These are phyloP conservation scores for Rhodinocichla rosea DNA, from an alignment of 2,113 vertebrate species.

Conservation along the genomic window DNA sequence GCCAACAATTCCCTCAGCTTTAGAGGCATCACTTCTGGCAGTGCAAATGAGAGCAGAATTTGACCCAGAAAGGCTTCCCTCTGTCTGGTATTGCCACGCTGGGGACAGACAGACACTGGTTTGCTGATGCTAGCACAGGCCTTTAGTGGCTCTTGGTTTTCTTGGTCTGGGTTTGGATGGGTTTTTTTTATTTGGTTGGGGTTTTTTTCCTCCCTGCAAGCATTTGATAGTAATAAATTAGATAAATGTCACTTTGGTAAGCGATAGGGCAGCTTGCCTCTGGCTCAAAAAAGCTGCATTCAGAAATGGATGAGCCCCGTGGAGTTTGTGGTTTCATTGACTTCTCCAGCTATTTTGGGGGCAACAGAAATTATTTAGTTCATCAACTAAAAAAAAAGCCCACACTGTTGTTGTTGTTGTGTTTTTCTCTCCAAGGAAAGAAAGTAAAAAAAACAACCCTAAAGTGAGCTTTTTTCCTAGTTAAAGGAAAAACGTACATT, in stretches of 20 bases:
- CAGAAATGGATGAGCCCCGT: neutral
- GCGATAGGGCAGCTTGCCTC: neutral
- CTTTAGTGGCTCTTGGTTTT: neutral
- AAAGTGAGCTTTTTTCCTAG: neutral
- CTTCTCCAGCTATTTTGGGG: conserved; percentile 19
- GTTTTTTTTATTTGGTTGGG: neutral
- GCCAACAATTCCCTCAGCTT: conserved; percentile 42
- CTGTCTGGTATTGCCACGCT: accelerated
- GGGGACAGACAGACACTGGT: neutral
- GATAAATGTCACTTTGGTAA: conserved; percentile 17
- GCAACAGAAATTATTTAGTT: conserved; percentile 27
- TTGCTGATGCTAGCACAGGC: neutral
- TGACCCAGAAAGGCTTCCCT: neutral
- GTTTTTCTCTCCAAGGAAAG: neutral
- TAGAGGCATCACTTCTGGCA: neutral
- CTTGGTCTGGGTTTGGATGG: neutral
- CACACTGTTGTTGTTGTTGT: neutral
- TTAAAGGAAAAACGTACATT: neutral
- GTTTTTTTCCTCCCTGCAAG: neutral
- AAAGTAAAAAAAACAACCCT: neutral
- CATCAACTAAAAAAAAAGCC: conserved; percentile 11
- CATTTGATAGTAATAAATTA: conserved; percentile 22
- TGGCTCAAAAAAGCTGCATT: neutral
- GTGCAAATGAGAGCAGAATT: neutral
- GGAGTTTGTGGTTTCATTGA: conserved; percentile 28